Evolutionary conservation across 2,888 invertebrate species (phyloP).

Genomic region (Lydus trimaculatus): DNA sequence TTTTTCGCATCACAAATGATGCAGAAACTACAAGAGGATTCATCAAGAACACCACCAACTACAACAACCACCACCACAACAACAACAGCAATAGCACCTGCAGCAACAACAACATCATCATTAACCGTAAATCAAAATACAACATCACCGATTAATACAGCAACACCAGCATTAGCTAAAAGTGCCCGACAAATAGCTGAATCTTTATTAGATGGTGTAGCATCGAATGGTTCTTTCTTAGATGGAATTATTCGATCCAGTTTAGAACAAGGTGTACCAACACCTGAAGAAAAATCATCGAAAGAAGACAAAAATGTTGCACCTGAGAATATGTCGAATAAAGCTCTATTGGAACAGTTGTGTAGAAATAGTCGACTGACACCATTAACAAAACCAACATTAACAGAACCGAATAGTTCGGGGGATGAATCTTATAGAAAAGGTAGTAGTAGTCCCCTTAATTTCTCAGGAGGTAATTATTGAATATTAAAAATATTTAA

Average conservation of each 20-base stretch:
- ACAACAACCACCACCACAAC: constrained; percentile 33
- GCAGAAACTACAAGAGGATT: constrained; percentile 79
- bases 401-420: constrained; percentile 56
- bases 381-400: constrained; percentile 60
- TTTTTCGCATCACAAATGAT: constrained; percentile 82
- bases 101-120: constrained; percentile 39
- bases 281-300: constrained; percentile 62
- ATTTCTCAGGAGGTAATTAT: constrained; percentile 48
- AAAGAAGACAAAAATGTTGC: constrained; percentile 63
- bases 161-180: constrained; percentile 55
- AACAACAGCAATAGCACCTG: constrained; percentile 39
- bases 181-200: constrained; percentile 69
- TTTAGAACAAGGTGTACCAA: constrained; percentile 72
- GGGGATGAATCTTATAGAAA: constrained; percentile 62
- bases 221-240: constrained; percentile 78
- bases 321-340: constrained; percentile 66
- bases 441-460: constrained; percentile 53
- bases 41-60: constrained; percentile 58
- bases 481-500: neutral
- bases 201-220: constrained; percentile 69
- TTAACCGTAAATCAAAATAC: constrained; percentile 35
- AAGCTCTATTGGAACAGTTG: constrained; percentile 71
- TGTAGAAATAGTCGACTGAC: constrained; percentile 69
- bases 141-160: constrained; percentile 9
- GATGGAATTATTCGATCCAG: constrained; percentile 86